Conservation (phyloP, 2,113 vertebrate species). For the Macquaria australasica region DNA sequence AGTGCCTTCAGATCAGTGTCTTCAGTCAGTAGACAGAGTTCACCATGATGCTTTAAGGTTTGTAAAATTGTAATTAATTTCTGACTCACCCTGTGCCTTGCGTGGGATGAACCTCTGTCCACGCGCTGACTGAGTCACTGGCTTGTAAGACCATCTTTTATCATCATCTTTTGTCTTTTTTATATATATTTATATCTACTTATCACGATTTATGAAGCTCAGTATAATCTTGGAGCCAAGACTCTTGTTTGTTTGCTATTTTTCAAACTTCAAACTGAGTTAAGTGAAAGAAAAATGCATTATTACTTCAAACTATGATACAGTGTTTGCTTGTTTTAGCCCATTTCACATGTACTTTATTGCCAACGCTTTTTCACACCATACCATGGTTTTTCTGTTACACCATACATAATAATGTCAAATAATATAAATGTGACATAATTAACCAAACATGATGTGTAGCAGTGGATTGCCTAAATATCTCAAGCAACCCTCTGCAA, state of each 20-base stretch:
- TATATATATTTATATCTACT: neutral
- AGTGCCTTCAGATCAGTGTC: conserved; percentile 8
- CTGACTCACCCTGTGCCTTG: conserved; percentile 18
- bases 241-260: neutral
- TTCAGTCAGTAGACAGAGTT: conserved; percentile 29
- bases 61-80: conserved; percentile 16
- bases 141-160: neutral
- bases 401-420: neutral
- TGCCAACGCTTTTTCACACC: neutral
- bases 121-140: neutral
- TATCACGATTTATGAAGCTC: neutral
- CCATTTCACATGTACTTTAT: neutral
- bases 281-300: neutral
- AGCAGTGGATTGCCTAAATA: neutral
- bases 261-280: neutral
- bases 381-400: neutral
- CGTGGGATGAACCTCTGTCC: neutral
- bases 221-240: neutral
- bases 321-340: neutral
- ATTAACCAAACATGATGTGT: neutral
- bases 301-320: neutral
- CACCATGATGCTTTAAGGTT: conserved; percentile 24
- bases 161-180: neutral
- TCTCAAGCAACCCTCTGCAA: neutral
- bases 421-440: neutral